Conservation (phyloP, 2,113 vertebrate species). For the Urocitellus parryii region DNA sequence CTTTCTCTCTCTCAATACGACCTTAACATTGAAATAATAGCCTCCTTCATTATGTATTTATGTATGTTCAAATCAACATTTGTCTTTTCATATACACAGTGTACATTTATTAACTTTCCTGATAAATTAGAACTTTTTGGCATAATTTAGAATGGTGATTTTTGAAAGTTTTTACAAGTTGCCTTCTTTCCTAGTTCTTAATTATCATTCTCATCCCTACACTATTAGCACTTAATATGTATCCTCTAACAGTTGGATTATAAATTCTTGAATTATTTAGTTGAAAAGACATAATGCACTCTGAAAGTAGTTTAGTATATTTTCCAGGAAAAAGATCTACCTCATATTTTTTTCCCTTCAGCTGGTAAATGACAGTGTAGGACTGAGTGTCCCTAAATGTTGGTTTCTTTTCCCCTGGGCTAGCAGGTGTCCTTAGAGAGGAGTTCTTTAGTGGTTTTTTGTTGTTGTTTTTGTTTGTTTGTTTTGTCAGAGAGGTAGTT, state of each 20-base stretch:
- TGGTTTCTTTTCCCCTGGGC: background rate
- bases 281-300: background rate
- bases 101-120: background rate
- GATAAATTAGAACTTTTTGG: background rate
- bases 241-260: background rate
- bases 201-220: background rate
- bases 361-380: background rate
- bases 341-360: background rate
- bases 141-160: background rate
- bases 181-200: background rate
- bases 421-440: background rate
- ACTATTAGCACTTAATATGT: background rate
- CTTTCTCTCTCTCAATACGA: background rate
- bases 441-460: background rate
- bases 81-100: background rate
- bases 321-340: background rate
- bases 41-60: background rate
- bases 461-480: background rate
- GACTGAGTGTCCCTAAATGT: background rate
- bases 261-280: background rate
- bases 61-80: background rate
- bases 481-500: background rate
- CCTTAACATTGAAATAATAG: background rate
- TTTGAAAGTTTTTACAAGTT: background rate
- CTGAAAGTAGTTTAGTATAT: background rate